These are phyloP conservation scores for Apamea sordens DNA, from an alignment of 2,888 invertebrate species.

Conservation along the genomic window DNA sequence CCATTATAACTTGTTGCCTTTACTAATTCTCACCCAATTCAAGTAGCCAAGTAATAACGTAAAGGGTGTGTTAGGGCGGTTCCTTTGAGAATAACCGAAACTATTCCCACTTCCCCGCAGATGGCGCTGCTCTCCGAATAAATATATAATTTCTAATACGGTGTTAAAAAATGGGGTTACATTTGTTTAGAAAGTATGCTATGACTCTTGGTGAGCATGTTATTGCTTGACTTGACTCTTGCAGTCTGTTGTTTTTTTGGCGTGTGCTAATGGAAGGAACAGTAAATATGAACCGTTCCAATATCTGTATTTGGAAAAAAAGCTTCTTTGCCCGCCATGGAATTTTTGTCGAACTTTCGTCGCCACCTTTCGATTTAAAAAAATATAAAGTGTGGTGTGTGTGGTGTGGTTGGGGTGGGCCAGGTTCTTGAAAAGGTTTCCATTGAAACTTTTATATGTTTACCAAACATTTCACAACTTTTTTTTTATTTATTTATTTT, in stretches of 20 bases:
- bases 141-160: slow-evolving; percentile 63
- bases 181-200: slow-evolving; percentile 41
- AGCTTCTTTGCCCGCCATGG: too few relatives aligned
- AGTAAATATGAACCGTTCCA: not conserved
- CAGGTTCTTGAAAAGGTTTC: too few relatives aligned
- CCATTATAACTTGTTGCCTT: slow-evolving; percentile 48
- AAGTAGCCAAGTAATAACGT: slow-evolving; percentile 40
- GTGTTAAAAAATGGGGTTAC: slow-evolving; percentile 54
- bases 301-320: not conserved
- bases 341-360: not conserved
- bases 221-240: not conserved
- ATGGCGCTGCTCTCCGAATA: slow-evolving; percentile 48
- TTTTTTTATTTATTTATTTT: too few relatives aligned
- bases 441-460: too few relatives aligned
- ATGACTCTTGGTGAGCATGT: slow-evolving; percentile 34
- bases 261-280: not conserved
- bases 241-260: not conserved
- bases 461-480: too few relatives aligned
- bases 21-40: slow-evolving; percentile 47
- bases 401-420: too few relatives aligned
- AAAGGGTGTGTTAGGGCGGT: slow-evolving; percentile 48
- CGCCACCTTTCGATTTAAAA: too few relatives aligned
- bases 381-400: not conserved
- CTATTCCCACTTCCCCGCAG: slow-evolving; percentile 49
- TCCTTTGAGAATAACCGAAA: slow-evolving; percentile 60